Percentiles rank a stretch among this genome's conserved stretches.
phyloP scores from a whole-genome alignment of 2,113 vertebrate species.

The Pteropus alecto region DNA sequence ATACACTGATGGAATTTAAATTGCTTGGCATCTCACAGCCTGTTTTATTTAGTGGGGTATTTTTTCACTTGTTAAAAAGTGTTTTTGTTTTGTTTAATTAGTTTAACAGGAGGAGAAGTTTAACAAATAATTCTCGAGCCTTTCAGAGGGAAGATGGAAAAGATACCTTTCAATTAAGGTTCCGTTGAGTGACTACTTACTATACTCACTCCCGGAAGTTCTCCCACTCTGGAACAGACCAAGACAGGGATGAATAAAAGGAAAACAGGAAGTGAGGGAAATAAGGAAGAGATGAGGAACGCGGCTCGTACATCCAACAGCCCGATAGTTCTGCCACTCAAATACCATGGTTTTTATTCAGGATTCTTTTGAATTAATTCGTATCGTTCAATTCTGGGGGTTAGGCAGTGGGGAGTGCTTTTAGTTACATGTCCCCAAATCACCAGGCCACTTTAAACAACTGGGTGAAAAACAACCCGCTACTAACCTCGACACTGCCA shows the following conservation, averaged over 20 bases:
- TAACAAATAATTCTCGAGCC: neutral
- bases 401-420: neutral
- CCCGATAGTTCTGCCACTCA: neutral
- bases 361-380: neutral
- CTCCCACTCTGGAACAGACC: neutral
- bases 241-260: neutral
- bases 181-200: neutral
- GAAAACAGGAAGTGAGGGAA: neutral
- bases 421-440: neutral
- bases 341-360: neutral
- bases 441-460: neutral
- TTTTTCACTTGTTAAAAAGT: neutral
- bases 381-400: neutral
- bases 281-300: neutral
- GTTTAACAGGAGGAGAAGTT: neutral
- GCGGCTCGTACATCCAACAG: neutral
- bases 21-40: neutral
- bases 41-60: neutral
- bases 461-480: neutral
- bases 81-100: conserved; percentile 9
- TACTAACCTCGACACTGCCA: neutral
- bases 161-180: neutral
- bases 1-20: neutral
- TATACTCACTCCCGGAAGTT: neutral
- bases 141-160: neutral